Evolutionary conservation across 2,113 vertebrate species (phyloP).

Genomic region (Centrocercus urophasianus): DNA sequence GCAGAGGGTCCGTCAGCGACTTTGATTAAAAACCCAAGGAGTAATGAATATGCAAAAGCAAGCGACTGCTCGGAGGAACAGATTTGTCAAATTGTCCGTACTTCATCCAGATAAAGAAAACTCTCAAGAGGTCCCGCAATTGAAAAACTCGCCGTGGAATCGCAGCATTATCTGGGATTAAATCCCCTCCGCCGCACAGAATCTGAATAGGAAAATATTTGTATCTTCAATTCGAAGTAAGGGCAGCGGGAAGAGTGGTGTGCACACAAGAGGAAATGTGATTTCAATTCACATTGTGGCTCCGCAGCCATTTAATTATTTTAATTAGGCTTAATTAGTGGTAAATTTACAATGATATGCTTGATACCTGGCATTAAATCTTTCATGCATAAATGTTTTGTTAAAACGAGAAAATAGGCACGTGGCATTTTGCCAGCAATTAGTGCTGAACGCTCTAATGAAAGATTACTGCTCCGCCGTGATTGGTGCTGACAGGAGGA

Average conservation of each 20-base stretch:
- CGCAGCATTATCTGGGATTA: slow-evolving; percentile 81
- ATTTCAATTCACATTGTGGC: slow-evolving; percentile 85
- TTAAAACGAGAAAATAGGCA: slow-evolving; percentile 83
- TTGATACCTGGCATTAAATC: slow-evolving; percentile 97
- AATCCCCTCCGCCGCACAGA: slow-evolving; percentile 60
- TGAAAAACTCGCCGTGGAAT: slow-evolving; percentile 78
- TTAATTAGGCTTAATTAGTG: slow-evolving; percentile 98
- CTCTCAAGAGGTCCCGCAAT: slow-evolving; percentile 82
- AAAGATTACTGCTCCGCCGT: slow-evolving; percentile 79
- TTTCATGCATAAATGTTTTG: slow-evolving; percentile 95
- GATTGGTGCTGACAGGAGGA: slow-evolving; percentile 83
- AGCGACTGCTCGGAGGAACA: slow-evolving; percentile 76
- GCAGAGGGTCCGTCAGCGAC: slow-evolving; percentile 78
- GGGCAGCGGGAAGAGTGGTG: slow-evolving; percentile 33
- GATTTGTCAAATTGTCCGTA: slow-evolving; percentile 89
- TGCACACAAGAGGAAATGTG: slow-evolving; percentile 70
- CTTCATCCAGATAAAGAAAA: slow-evolving; percentile 85
- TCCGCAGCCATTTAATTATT: slow-evolving; percentile 92
- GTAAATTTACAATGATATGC: slow-evolving; percentile 95
- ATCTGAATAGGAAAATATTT: neutral
- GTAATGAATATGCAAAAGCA: slow-evolving; percentile 88
- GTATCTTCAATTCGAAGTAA: neutral
- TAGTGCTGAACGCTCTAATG: slow-evolving; percentile 87
- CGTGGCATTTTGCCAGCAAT: slow-evolving; percentile 88
- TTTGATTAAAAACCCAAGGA: slow-evolving; percentile 90